Evolutionary conservation across 2,888 invertebrate species (phyloP).

Genomic region (Julus scandinavius): DNA sequence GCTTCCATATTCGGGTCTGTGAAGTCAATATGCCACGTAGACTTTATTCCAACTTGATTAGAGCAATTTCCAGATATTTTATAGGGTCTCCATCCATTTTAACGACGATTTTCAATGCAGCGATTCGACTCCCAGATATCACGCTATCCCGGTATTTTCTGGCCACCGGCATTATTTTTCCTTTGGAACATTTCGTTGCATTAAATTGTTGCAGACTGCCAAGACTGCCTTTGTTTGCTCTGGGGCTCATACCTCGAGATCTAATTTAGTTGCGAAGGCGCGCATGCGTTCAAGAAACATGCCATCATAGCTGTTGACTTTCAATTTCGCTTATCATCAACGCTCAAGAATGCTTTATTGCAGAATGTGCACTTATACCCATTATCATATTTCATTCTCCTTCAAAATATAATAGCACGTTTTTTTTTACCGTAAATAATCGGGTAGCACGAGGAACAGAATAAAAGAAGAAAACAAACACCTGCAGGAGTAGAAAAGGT

Average conservation of each 20-base stretch:
- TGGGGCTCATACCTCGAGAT: constrained; percentile 17
- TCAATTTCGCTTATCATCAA: constrained; percentile 33
- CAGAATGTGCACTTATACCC: not conserved
- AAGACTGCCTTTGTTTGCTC: not conserved
- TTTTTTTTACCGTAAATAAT: not conserved
- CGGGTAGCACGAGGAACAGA: not conserved
- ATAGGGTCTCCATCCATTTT: not conserved
- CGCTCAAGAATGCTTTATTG: constrained; percentile 23
- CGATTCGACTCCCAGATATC: not conserved
- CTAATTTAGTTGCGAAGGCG: constrained; percentile 1
- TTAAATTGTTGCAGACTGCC: not conserved
- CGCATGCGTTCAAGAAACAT: not conserved
- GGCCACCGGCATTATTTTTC: constrained; percentile 21
- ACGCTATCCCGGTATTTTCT: not conserved
- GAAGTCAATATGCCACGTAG: not conserved
- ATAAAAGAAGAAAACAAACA: not conserved
- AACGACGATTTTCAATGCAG: not conserved
- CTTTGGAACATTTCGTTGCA: not conserved
- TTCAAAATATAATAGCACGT: not conserved
- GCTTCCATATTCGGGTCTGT: not conserved
- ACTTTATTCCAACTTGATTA: constrained; percentile 11
- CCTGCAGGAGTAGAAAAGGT: not conserved
- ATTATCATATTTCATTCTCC: not conserved
- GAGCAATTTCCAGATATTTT: constrained; percentile 15
- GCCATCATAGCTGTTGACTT: not conserved